Base-by-base conservation (phyloP, 1,140 invertebrate species). In the Lineus longissimus region DNA sequence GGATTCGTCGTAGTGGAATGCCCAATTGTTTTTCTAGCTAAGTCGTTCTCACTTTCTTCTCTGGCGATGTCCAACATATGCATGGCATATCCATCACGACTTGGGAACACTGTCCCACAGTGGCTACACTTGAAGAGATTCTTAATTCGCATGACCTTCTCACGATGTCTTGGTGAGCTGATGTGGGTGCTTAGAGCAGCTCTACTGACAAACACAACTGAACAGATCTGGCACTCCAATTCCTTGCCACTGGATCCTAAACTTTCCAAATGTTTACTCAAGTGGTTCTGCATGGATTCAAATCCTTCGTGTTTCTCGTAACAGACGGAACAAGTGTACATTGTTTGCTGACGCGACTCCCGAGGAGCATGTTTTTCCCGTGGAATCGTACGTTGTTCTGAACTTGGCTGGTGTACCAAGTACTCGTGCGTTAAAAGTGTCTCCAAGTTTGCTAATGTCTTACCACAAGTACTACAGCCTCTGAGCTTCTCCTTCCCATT, bases 51-150 rank as follows among this genome's bases (percentile, higher is more conserved):
- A 68, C 6, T 45, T 27, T 55, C 68, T 61, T 40, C 56, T 62
- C 58, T 65, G 7, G 68, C 69, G 29, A 67, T 64, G 60, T 71
- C 59, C 67, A 70, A 61, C 69, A 70, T 70, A 45, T 70, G 69
- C 68, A 70, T 70, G 22, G 69, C 69, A 30, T 70, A 65, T 0
- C 63, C 62, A 51, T 70, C 69, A 11, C 69, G 45, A 58, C 51
- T 69, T 17, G 64, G 36, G 47, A 69, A 70, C 15, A 66, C 56
- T 13, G 60, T 57, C 22, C 62, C 54, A 57, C 69, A 70, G 56
- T 68, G 60, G 19, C 58, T 54, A 55, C 69, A 70, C 33, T 61
- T 47, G 51, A 70, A 70, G 19, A 68, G 41, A 43, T 62, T 65
- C 59, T 68, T 62, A 25, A 68, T 65, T 23, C 47, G 6, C 25